Conservation (phyloP, 2,797 vertebrate genomes). For the Alfaro cultratus region DNA sequence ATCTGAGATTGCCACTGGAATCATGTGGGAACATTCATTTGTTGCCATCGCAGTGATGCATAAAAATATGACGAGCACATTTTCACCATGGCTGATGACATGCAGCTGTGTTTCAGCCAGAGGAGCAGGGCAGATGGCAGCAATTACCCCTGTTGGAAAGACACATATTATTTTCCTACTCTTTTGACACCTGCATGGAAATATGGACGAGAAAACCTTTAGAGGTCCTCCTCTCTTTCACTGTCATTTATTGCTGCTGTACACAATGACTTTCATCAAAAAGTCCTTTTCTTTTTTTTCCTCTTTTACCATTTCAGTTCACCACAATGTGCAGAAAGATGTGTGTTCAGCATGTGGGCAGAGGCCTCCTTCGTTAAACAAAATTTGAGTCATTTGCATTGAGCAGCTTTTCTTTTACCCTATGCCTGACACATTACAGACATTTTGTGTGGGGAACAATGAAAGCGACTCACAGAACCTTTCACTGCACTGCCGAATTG, state of each 20-base stretch:
- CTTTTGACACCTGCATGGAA: background rate
- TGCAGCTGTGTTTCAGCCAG: background rate
- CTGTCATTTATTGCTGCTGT: background rate
- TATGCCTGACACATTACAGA: background rate
- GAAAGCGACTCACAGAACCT: background rate
- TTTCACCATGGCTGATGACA: background rate
- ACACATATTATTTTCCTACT: background rate
- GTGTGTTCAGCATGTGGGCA: background rate
- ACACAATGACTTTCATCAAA: background rate
- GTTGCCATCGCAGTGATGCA: background rate
- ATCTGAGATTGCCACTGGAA: background rate
- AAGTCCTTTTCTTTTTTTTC: background rate
- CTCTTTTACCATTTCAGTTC: background rate
- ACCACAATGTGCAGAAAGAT: background rate
- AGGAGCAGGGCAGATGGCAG: background rate
- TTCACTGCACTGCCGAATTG: background rate
- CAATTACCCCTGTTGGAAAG: background rate
- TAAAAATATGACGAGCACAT: background rate
- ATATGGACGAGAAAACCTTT: background rate
- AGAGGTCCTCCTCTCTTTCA: background rate
- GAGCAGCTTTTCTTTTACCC: background rate
- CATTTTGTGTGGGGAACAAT: background rate
- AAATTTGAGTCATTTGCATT: constrained; percentile 8
- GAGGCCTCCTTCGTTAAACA: background rate
- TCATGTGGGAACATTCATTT: background rate